Base-by-base conservation (phyloP, 2,113 vertebrate species). In the Apteryx owenii region DNA sequence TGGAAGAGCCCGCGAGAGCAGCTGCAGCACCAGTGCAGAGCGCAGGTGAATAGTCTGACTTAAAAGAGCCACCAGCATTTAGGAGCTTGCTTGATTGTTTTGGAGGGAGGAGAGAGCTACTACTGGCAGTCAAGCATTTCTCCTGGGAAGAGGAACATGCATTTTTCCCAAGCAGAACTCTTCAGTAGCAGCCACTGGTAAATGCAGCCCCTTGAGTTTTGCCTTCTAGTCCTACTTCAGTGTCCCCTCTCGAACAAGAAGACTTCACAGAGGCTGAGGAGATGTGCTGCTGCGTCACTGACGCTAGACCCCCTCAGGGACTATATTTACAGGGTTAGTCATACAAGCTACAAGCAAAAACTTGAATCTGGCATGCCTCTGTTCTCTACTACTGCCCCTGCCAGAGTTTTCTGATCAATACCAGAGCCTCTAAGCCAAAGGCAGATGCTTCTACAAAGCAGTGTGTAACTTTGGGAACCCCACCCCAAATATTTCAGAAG, bases 1-100 rank as follows among this genome's bases (percentile, higher is more conserved):
- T 0, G 0, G 36, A 51, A 4, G 21, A 38, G 28, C 50, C 0
- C 9, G 0, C 31, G 60, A 36, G 38, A 73, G 66, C 56, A 71
- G 58, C 33, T 23, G 26, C 10, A 10, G 71, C 16, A 51, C 10
- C 7, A 1, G 58, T 38, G 17, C 28, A 66, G 14, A 51, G 33
- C 9, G 0, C 79, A 80, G 42, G 82, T 20, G 5, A 79, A 23
- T 4, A 61, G 20, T 53, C 76, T 64, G 64, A 88, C 36, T 44
- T 28, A 8, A 22, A 61, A 8, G n/a, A 69, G 80, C 48, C n/a
- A 12, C 42, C 1, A 73, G 54, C 51, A 60, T 51, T n/a, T 46
- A 38, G 54, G 73, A 90, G 46, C 65, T 90, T 84, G 68, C 70
- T 62, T 90, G 53, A 81, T 92, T 81, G 61, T 81, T 85, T 14